Conservation (phyloP, 2,888 invertebrate genomes). For the Dromius quadrimaculatus region DNA sequence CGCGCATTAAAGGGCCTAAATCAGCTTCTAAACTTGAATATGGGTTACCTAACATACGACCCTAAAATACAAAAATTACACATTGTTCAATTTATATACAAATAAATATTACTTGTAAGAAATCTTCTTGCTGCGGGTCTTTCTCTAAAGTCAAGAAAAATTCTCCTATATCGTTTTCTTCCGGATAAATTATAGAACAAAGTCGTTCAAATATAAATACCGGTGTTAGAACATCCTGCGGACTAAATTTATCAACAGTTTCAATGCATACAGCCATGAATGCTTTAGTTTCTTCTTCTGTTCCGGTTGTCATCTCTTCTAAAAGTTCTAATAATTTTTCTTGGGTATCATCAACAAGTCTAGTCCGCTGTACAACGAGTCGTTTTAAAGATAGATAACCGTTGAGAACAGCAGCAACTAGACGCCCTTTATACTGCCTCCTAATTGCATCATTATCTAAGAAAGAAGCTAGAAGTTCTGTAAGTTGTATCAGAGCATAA, state of each 20-base stretch:
- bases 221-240: conserved; percentile 94
- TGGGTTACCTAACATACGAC: conserved; percentile 98
- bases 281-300: conserved; percentile 94
- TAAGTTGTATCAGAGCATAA: conserved; percentile 87
- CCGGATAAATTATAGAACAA: conserved; percentile 97
- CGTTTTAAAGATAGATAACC: conserved; percentile 92
- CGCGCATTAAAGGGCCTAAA: conserved; percentile 96
- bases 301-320: conserved; percentile 97
- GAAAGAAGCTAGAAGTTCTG: conserved; percentile 89
- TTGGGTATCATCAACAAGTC: conserved; percentile 96
- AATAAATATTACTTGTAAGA: conserved; percentile 78
- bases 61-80: conserved; percentile 66
- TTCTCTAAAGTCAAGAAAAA: conserved; percentile 97
- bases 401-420: conserved; percentile 91
- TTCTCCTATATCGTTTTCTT: conserved; percentile 96
- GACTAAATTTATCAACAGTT: conserved; percentile 91
- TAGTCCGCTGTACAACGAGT: conserved; percentile 93
- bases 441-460: conserved; percentile 89
- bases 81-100: conserved; percentile 1
- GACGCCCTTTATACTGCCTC: conserved; percentile 88
- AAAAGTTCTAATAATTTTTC: conserved; percentile 92
- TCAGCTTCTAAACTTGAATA: conserved; percentile 95
- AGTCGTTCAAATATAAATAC: conserved; percentile 97
- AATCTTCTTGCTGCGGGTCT: conserved; percentile 99
- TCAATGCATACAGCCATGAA: conserved; percentile 98